Evolutionary conservation across 2,113 vertebrate species (phyloP).

Genomic region (Melanostigma gelatinosum): DNA sequence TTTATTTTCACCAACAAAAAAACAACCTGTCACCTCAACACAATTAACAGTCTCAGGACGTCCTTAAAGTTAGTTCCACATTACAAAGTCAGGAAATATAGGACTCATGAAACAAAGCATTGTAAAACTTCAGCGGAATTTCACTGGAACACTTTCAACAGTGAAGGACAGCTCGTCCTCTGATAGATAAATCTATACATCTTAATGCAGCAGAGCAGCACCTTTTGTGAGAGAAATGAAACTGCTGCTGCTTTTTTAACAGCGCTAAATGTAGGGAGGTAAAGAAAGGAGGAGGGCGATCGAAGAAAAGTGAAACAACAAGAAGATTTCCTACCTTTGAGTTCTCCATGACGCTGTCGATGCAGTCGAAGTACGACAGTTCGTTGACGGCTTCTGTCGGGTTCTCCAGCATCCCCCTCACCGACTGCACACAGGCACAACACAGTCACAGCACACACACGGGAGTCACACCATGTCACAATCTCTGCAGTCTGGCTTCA

Average conservation of each 20-base stretch:
- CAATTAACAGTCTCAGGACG: neutral
- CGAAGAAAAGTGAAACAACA: neutral
- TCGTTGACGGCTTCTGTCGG: constrained; percentile 94
- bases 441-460: neutral
- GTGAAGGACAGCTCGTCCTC: neutral
- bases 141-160: too few species aligned
- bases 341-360: constrained; percentile 99
- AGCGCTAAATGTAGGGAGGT: neutral
- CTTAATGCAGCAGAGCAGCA: neutral
- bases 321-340: constrained; percentile 87
- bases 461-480: neutral
- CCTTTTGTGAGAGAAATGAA: neutral
- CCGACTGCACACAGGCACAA: constrained; percentile 82
- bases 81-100: neutral
- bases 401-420: constrained; percentile 94
- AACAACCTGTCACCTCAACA: neutral
- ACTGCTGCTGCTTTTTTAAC: neutral
- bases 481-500: too few species aligned
- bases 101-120: neutral
- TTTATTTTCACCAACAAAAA: neutral
- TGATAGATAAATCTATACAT: neutral
- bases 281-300: neutral
- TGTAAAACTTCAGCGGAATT: neutral
- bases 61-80: neutral
- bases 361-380: constrained; percentile 96